These are phyloP conservation scores for Steinernema hermaphroditum DNA, from an alignment of 2,888 invertebrate species.

Conservation along the genomic window DNA sequence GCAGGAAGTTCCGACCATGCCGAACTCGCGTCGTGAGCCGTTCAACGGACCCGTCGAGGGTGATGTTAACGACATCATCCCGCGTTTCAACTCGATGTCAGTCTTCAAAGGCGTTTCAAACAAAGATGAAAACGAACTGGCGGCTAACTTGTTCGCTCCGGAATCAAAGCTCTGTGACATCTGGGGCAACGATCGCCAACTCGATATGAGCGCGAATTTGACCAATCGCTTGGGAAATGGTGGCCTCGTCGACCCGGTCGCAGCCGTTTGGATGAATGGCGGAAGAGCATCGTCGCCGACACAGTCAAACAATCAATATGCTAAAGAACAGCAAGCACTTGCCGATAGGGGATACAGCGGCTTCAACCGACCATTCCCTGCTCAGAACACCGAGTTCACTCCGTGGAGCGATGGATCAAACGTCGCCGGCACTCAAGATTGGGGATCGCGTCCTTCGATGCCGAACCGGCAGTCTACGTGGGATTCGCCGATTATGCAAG, in stretches of 20 bases:
- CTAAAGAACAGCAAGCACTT: background rate
- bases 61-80: conserved; percentile 2
- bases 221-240: conserved; percentile 4
- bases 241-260: background rate
- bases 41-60: background rate
- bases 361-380: background rate
- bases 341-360: background rate
- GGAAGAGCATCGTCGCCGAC: background rate
- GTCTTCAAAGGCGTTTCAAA: background rate
- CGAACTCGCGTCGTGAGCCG: background rate
- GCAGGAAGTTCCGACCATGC: background rate
- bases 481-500: background rate
- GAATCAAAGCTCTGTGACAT: conserved; percentile 13
- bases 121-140: conserved; percentile 19
- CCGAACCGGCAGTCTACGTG: conserved; percentile 1
- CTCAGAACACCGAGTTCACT: background rate
- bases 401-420: conserved; percentile 22
- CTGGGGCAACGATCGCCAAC: conserved; percentile 6
- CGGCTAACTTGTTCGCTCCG: conserved; percentile 1
- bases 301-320: background rate
- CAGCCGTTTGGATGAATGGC: conserved; percentile 22
- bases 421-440: background rate
- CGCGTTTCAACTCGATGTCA: conserved; percentile 6
- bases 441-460: background rate
- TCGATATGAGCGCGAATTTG: background rate